phyloP scores from a whole-genome alignment of 2,888 invertebrate species.

The Eupithecia pulchellata region DNA sequence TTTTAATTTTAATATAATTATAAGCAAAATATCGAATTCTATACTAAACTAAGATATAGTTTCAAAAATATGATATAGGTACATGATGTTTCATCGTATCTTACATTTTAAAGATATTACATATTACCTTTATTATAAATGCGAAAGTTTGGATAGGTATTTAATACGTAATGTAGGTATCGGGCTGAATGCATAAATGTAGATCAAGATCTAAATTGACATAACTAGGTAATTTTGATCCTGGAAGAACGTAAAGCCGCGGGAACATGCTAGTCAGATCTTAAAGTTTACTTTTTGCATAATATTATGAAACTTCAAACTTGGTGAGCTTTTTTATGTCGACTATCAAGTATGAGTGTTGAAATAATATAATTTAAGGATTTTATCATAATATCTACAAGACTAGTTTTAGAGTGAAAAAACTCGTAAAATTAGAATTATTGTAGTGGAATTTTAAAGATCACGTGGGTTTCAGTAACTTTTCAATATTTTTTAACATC shows the following conservation, averaged over 20 bases:
- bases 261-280: neutral
- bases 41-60: too few species aligned
- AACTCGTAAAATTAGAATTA: neutral
- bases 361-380: neutral
- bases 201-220: neutral
- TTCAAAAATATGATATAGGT: too few species aligned
- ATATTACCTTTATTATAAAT: too few species aligned
- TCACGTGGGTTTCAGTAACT: neutral
- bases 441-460: neutral
- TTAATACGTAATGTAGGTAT: neutral
- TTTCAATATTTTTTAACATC: too few species aligned
- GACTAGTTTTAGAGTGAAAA: neutral
- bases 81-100: too few species aligned
- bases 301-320: neutral
- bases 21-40: too few species aligned
- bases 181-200: neutral
- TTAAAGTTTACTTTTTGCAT: neutral
- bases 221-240: neutral
- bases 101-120: too few species aligned
- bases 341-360: neutral
- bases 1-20: neutral
- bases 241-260: neutral
- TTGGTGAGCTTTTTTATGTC: neutral
- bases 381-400: neutral
- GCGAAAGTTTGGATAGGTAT: neutral